Base-by-base conservation (phyloP, 2,888 invertebrate species). In the Tryphoninae sp. region DNA sequence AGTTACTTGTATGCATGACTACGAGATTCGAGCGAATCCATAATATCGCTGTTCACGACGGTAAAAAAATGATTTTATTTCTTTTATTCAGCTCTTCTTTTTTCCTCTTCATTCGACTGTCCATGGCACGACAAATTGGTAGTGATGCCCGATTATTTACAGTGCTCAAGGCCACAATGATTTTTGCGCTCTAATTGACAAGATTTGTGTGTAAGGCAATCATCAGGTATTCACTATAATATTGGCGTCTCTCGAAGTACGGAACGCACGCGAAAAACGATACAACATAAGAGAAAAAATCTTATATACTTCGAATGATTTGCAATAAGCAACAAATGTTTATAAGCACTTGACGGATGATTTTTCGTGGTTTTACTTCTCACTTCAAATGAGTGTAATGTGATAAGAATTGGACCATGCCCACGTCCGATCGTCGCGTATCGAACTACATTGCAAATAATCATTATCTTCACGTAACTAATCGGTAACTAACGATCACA, bases 171-270 rank as follows among this genome's bases (percentile, higher is more conserved):
- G 72, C 82, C 69, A 82, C 78, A 64, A 72, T 79, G 69, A 78
- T 82, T 81, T 79, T 69, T 76, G 76, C 68, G 45, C 13, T 45
- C 74, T 82, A 82, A 84, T 82, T 84, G 84, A 84, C 84, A 79
- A 84, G 73, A 82, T 80, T 79, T 64, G 72, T 79, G 76, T 69
- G 53, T 76, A 82, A 82, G 79, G 79, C 79, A 79, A 79, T 82
- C 79, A 69, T 73, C 78, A 59, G 68, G 67, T 73, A 73, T 73
- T 73, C 67, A 74, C 62, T 80, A 62, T 67, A 33, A 72, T 8
- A 62, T 64, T 51, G 73, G 78, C 80, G 76, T 69, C 68, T 58
- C 76, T 81, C 82, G 82, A 84, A 82, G 74, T 68, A 58, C 74
- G 81, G 71, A 78, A 73, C 74, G 62, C 42, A 19, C 42, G 22